Evolutionary conservation across 1,140 invertebrate genomes (phyloP).

Genomic region (Drosophila tristis): DNA sequence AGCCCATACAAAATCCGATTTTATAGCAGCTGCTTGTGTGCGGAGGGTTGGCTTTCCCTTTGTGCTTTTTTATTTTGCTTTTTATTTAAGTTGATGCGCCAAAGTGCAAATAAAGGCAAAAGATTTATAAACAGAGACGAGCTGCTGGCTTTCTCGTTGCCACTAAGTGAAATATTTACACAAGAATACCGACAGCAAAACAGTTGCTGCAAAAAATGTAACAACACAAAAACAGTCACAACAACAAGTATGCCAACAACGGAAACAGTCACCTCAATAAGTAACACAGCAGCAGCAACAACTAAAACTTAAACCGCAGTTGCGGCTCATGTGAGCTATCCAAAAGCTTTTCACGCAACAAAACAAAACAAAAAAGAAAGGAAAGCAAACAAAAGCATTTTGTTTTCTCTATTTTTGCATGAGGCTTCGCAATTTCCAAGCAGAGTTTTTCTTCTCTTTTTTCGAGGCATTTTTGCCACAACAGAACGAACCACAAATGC

Average conservation of each 20-base stretch:
- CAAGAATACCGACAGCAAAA: constrained; percentile 4
- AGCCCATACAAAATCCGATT: constrained; percentile 36
- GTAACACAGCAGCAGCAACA: not conserved
- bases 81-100: constrained; percentile 77
- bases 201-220: not conserved
- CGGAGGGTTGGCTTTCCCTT: constrained; percentile 41
- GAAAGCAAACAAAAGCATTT: constrained; percentile 23
- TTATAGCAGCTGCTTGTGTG: constrained; percentile 47
- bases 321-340: constrained; percentile 32
- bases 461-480: constrained; percentile 24
- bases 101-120: constrained; percentile 71
- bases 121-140: constrained; percentile 71
- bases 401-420: constrained; percentile 4
- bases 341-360: constrained; percentile 26
- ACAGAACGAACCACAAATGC: constrained; percentile 22
- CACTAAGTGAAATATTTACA: constrained; percentile 67
- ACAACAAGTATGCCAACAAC: constrained; percentile 8
- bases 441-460: constrained; percentile 26
- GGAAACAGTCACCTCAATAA: not conserved
- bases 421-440: constrained; percentile 28
- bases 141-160: constrained; percentile 3
- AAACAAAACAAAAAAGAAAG: constrained; percentile 13
- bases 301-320: constrained; percentile 31
- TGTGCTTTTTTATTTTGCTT: constrained; percentile 56
- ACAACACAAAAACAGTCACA: constrained; percentile 30